Conservation (phyloP, 2,113 vertebrate genomes). For the Rhinolophus sinicus region DNA sequence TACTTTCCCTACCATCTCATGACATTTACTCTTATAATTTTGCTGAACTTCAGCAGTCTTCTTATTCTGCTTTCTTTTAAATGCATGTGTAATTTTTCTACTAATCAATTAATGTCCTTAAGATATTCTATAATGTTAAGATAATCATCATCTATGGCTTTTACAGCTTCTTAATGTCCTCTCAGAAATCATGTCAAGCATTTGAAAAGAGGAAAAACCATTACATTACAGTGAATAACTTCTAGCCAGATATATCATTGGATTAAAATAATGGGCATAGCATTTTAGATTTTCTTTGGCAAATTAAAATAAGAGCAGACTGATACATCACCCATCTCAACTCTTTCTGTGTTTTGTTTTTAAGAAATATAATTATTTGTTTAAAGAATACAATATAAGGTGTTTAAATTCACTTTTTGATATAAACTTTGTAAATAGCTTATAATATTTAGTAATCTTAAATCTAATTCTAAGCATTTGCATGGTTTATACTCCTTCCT, state of each 20-base stretch:
- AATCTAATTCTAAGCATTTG: neutral
- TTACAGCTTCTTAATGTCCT: neutral
- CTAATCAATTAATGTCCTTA: neutral
- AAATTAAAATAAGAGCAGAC: slow-evolving; percentile 20
- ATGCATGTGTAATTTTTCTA: neutral
- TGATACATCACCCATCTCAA: neutral
- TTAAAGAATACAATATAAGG: slow-evolving; percentile 11
- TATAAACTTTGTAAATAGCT: slow-evolving; percentile 2
- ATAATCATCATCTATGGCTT: neutral
- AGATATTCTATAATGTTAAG: neutral
- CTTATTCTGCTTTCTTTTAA: slow-evolving; percentile 21
- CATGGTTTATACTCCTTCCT: neutral
- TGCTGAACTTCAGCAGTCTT: slow-evolving; percentile 7
- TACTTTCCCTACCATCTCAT: neutral
- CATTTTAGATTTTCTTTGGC: slow-evolving; percentile 5
- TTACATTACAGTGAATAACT: neutral
- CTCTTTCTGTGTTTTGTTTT: neutral
- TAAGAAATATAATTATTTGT: neutral
- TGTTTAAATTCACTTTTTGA: neutral
- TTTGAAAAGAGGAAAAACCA: slow-evolving; percentile 16
- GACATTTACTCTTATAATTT: slow-evolving; percentile 30
- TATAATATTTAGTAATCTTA: neutral
- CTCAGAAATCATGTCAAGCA: neutral
- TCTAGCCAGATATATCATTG: neutral
- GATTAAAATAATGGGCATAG: neutral